These are phyloP conservation scores for Mesitornis unicolor DNA, from an alignment of 2,113 vertebrate species.

Conservation along the genomic window DNA sequence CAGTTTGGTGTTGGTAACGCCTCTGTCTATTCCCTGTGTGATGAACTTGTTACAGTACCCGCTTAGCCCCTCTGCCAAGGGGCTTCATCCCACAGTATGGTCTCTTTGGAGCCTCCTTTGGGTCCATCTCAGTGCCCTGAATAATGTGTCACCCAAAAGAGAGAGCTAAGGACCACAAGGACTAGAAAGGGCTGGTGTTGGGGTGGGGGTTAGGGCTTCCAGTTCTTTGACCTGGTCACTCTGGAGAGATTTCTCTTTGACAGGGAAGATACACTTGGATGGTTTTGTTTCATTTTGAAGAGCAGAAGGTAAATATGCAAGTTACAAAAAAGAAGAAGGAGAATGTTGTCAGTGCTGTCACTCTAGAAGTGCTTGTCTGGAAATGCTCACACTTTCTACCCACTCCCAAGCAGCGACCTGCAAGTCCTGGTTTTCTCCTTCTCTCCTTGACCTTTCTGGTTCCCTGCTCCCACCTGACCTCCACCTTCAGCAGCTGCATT, in stretches of 20 bases:
- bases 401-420: neutral
- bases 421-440: neutral
- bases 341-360: neutral
- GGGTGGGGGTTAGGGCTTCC: neutral
- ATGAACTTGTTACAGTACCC: neutral
- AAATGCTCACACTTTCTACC: neutral
- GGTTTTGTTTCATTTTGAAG: neutral
- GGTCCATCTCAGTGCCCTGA: neutral
- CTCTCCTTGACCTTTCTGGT: neutral
- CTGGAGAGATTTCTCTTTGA: neutral
- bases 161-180: neutral
- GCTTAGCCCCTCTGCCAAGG: neutral
- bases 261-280: neutral
- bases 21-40: accelerated
- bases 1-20: neutral
- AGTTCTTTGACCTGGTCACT: neutral
- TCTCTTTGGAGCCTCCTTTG: neutral
- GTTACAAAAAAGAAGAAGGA: neutral
- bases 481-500: neutral
- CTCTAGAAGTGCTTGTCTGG: neutral
- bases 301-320: neutral
- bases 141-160: neutral
- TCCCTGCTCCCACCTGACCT: neutral
- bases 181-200: neutral
- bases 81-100: neutral